Evolutionary conservation across 1,140 invertebrate genomes (phyloP).

Genomic region (Ceratina australensis): DNA sequence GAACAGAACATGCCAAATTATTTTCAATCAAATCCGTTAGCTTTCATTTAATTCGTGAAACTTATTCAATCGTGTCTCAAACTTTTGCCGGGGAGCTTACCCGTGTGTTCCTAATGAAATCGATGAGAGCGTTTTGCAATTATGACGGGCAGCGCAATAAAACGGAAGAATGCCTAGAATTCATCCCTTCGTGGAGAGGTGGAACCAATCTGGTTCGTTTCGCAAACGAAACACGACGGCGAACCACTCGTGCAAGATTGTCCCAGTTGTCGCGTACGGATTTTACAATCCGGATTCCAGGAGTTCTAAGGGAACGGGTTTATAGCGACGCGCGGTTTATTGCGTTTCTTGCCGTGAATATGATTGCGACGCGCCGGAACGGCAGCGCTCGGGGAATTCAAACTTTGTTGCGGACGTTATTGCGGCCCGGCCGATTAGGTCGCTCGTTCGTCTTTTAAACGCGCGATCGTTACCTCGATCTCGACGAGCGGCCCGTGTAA

Average conservation of each 20-base stretch:
- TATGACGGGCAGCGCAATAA: too few relatives aligned
- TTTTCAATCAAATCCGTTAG: too few relatives aligned
- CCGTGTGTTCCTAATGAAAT: too few relatives aligned
- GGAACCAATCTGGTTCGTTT: neutral
- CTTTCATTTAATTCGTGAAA: too few relatives aligned
- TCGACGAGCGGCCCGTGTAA: constrained; percentile 13
- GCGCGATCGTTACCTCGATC: constrained; percentile 1
- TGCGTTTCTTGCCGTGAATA: constrained; percentile 15
- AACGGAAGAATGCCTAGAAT: too few relatives aligned
- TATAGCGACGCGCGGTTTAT: constrained; percentile 35
- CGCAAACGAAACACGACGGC: neutral
- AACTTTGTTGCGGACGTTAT: constrained; percentile 9
- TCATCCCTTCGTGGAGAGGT: too few relatives aligned
- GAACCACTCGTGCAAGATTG: neutral
- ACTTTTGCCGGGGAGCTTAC: too few relatives aligned
- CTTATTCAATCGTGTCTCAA: too few relatives aligned
- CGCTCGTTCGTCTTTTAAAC: neutral
- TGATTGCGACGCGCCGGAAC: neutral
- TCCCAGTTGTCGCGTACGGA: neutral
- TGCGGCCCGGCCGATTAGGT: constrained; percentile 13
- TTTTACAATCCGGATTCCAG: constrained; percentile 33
- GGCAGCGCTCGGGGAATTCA: neutral
- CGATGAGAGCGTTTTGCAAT: too few relatives aligned
- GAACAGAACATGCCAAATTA: too few relatives aligned
- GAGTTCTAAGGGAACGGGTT: neutral